These are phyloP conservation scores for Delichon dasypus DNA, from an alignment of 2,797 vertebrate genomes.

Conservation along the genomic window DNA sequence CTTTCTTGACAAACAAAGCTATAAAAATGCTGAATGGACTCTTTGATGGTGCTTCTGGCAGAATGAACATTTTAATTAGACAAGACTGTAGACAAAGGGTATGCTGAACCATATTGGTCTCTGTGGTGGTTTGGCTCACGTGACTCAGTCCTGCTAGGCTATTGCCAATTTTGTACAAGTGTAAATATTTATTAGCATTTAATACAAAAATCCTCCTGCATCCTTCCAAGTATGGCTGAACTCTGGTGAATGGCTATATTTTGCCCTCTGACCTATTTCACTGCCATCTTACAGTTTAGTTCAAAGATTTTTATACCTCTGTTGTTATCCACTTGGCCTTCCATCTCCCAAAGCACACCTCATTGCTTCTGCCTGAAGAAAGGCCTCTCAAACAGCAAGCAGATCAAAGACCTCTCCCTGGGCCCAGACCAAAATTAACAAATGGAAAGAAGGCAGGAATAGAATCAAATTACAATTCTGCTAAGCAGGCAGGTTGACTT, in stretches of 20 bases:
- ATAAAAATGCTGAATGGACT: background rate
- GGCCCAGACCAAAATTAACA: background rate
- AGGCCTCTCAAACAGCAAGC: background rate
- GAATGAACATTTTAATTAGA: background rate
- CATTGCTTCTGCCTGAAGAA: background rate
- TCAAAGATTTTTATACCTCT: background rate
- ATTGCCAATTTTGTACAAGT: background rate
- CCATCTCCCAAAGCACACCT: background rate
- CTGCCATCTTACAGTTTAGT: background rate
- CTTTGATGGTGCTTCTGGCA: background rate
- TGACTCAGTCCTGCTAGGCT: accelerated
- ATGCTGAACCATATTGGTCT: background rate
- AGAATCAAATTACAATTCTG: background rate
- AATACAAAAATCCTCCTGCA: background rate
- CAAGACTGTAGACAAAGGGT: background rate
- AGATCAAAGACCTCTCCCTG: background rate
- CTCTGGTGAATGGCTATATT: background rate
- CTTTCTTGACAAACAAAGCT: background rate
- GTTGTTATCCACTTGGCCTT: background rate
- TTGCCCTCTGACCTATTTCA: background rate
- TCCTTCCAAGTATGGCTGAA: background rate
- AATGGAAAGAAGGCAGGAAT: background rate
- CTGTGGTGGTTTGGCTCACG: background rate
- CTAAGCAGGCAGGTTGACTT: background rate
- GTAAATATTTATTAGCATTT: background rate